Base-by-base conservation (phyloP, 2,797 vertebrate genomes). In the Emydoidea blandingii region DNA sequence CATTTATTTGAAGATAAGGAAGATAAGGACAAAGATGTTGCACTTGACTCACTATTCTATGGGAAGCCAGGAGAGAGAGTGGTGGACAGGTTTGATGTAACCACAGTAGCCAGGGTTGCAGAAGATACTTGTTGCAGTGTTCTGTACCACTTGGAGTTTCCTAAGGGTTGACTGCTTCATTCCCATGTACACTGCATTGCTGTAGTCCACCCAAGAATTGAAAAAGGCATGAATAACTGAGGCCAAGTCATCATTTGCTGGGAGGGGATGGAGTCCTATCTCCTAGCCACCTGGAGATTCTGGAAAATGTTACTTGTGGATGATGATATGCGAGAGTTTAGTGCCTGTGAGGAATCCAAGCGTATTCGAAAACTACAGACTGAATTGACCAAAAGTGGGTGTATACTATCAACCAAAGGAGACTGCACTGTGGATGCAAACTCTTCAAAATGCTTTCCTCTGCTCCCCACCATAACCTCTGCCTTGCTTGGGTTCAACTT, bases 31-130 rank as follows among this genome's bases (percentile, higher is more conserved):
- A 31, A 29, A 37, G 56, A 25, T 5, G 9, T 54, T 49, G 57
- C 0, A 0, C 1, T 31, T 65, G 2, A 2, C 37, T 80, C 53
- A 72, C 1, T 18, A 6, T 62, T 62, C 3, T 44, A 5, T 50
- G 27, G 74, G 14, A 81, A 90, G 41, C 0, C 0, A 16, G 31
- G 50, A 79, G 0, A 34, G 41, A 59, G 27, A 59, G 56, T 29
- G 56, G 18, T 12, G 19, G 15, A 47, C 27, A 83, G 11, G 4
- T 4, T 47, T 15, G 19, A 6, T 7, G 29, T 29, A 7, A 49
- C 86, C 74, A 47, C 50, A 12, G 31, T 14, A 4, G 5, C 25
- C 49, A n/a, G 16, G 2, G 25, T 14, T 72, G 12, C 7, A 18
- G 9, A 85, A 53, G 34, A 86, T 41, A 31, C 3, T 4, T 5